Base-by-base conservation (phyloP, 1,140 invertebrate species). In the Holcopasites calliopsidis region DNA sequence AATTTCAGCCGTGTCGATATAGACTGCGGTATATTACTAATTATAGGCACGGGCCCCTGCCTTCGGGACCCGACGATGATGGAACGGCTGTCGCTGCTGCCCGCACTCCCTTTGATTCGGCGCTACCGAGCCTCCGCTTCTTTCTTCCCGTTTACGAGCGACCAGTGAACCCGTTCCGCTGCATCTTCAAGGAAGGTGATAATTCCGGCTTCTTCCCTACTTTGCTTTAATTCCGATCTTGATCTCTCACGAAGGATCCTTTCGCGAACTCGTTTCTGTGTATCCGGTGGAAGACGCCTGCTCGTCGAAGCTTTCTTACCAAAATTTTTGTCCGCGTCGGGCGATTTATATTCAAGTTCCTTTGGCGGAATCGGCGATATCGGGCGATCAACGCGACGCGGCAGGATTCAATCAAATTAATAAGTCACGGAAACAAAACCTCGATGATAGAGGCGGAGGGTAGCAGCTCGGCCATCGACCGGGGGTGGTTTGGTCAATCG, bases 381-480 rank as follows among this genome's bases (percentile, higher is more conserved):
- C 60, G 72, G 50, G 42, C 28, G 70, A 73, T 75, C 31, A 47
- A n/a, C 4, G 57, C 40, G 42, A 23, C 62, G 80, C 68, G 68
- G 71, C 58, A 65, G 68, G 75, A 68, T 84, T 76, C 90, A 90
- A 91, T 91, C 88, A 91, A 91, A 90, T 90, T 91, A 91, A 90
- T 91, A 91, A 91, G 90, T 88, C 88, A 85, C 85, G 83, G 88
- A 89, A 89, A 88, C 88, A 86, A 86, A 88, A 89, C 80, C 86
- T 71, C 84, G 79, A 66, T 82, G 80, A 87, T 78, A 85, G 80
- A 73, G 80, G 69, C 72, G 64, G 73, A 55, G 50, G 64, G 52
- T 52, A 35, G 76, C 82, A 83, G 88, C 69, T 88, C 89, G 86
- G 84, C 79, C 82, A 81, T 85, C 44, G n/a, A 86, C 89, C 86